Evolutionary conservation across 2,113 vertebrate species (phyloP).

Genomic region (Gallinago jamesoni): DNA sequence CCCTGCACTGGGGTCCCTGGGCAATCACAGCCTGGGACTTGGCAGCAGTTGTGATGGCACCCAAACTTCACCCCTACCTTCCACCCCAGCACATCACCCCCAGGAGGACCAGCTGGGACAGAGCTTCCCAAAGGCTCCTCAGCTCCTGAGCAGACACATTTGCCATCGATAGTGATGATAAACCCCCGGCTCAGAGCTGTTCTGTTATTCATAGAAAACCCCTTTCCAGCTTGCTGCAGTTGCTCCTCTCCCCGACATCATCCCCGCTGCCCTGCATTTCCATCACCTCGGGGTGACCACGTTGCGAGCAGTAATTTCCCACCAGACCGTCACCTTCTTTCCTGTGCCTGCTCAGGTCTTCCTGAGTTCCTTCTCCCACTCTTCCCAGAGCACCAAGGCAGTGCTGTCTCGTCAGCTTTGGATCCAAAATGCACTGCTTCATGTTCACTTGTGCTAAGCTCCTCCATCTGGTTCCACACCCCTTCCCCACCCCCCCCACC

Average conservation of each 20-base stretch:
- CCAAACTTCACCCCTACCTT: neutral
- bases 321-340: too few species aligned
- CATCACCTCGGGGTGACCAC: neutral
- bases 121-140: neutral
- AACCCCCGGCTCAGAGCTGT: neutral
- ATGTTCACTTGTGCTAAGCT: slow-evolving; percentile 21
- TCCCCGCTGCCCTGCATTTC: too few species aligned
- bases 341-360: neutral
- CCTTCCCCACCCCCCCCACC: neutral
- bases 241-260: neutral
- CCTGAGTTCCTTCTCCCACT: accelerated
- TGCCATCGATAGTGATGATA: neutral
- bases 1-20: neutral
- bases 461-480: neutral
- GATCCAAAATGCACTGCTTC: neutral
- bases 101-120: neutral
- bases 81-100: accelerated
- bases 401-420: neutral
- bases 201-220: neutral
- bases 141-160: neutral
- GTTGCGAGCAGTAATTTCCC: neutral
- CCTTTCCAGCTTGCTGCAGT: neutral
- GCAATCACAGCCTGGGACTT: neutral
- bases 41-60: neutral
- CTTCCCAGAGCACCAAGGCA: neutral